Evolutionary conservation across 2,797 vertebrate species (phyloP), one percentile per base, ranked within the genome.

Genomic region (Scolopax bukidnonensis): DNA sequence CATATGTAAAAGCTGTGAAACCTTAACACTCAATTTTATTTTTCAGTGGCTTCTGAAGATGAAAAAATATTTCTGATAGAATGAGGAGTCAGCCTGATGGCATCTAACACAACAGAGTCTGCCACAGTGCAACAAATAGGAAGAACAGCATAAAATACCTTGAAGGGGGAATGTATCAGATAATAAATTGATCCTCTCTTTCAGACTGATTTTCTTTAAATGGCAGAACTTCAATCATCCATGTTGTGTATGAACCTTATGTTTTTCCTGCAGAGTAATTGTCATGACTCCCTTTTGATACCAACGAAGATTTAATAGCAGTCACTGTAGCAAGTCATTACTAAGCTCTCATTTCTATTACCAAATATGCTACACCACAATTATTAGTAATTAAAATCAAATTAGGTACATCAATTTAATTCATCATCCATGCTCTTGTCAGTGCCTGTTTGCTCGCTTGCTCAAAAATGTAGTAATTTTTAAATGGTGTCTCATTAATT

Each of bases 381-480:
- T 96, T 95, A 93, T 79, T 96, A 87, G 93, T 92, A 95, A 96
- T 96, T 96, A 96, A 96, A 96, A 96, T 97, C 93, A 95, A 95
- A 96, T 94, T 93, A 94, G 77, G 63, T 80, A 63, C 88, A 93
- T 94, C 80, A 95, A 38, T 95, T 87, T 93, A 91, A 94, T 95
- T 97, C 64, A 92, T 96, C 90, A 90, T 92, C 88, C 76, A 24
- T 73, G 93, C 81, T 96, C 83, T 92, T 95, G 78, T 96, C 90
- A 81, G 77, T 92, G 80, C 87, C 41, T 80, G 60, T 93, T 94
- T 95, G 83, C 83, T 90, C 18, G 27, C 84, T 92, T 6, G 16
- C 63, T 94, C 75, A 81, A 92, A 87, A 88, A 87, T 60, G 73
- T 65, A 84, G 77, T 92, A 85, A 96, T 95, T 96, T 86, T 83